These are phyloP conservation scores for Rhinogobius similis DNA, from an alignment of 2,113 vertebrate species.

Conservation along the genomic window DNA sequence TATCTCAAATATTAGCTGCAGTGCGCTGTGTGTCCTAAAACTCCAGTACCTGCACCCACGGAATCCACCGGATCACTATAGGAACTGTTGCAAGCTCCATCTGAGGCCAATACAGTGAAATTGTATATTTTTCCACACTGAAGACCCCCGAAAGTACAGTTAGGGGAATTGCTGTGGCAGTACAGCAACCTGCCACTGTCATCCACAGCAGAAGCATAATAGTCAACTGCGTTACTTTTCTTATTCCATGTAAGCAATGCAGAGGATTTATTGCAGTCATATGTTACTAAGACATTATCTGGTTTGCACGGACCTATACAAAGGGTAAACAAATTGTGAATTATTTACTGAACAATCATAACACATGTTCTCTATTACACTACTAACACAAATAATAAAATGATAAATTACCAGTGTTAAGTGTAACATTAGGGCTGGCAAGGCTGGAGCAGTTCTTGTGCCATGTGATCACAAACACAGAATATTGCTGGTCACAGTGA, in stretches of 20 bases:
- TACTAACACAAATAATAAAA: neutral
- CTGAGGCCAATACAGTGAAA: conserved; percentile 74
- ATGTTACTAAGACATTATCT: conserved; percentile 41
- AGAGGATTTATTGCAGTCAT: conserved; percentile 65
- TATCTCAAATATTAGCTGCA: neutral
- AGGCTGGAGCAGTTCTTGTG: neutral
- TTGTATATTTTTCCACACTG: conserved; percentile 72
- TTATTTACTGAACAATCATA: neutral
- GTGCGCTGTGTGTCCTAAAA: neutral
- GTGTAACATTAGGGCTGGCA: neutral
- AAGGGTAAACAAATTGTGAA: neutral
- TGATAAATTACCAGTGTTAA: neutral
- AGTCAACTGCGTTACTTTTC: conserved; percentile 40
- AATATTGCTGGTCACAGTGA: neutral
- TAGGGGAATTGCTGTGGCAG: conserved; percentile 50
- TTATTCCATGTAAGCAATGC: conserved; percentile 68
- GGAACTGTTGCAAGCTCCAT: conserved; percentile 75
- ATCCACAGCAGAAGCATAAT: conserved; percentile 62
- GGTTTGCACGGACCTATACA: conserved; percentile 74
- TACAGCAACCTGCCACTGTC: conserved; percentile 43
- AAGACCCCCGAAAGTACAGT: conserved; percentile 67
- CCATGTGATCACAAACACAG: neutral
- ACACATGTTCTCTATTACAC: no score
- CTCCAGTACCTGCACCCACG: conserved; percentile 66
- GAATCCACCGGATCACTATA: conserved; percentile 49